Base-by-base conservation (phyloP, 1,140 invertebrate genomes). In the Lucilia cuprina region DNA sequence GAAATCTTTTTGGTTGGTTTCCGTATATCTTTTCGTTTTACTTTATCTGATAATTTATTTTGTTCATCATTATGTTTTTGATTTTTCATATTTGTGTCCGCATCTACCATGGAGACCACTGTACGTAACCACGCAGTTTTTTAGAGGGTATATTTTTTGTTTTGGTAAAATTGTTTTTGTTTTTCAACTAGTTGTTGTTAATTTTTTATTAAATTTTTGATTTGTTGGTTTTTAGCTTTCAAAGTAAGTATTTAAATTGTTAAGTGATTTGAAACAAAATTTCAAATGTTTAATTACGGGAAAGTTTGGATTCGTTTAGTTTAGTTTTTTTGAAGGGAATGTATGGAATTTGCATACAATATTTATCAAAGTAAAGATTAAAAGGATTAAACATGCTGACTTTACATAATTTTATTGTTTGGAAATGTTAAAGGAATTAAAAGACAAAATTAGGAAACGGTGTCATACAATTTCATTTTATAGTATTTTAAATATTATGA, bases 21-120 rank as follows among this genome's bases (percentile, higher is more conserved):
- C 10, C 50, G 75, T 75, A 21, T 34, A 30, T 14, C n/a, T 80
- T 41, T 25, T 19, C 14, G n/a, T 19, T 34, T 50, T 14, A 41
- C 10, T 77, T 77, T 35, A 19, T 30, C 12, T 41, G 47, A 78
- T 19, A 13, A 41, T 19, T 17, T 41, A 41, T 41, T 30, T 41
- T 14, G 41, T 41, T 78, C 41, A 41, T 78, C 7, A 41, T 78
- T 4, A 41, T 82, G 13, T 82, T 82, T 82, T 55, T 60, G 2
- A 30, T 82, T 82, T 82, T 55, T 60, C 12, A 30, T 70, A 19
- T 35, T 78, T 85, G 86, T 89, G 89, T 90, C 89, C 89, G 88
- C 87, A 90, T 90, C 89, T 90, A 90, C 89, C 89, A 90, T 90
- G 90, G 89, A 90, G 89, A 88, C 87, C 89, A 89, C 89, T 90